These are phyloP conservation scores for Campopleginae sp. DNA, from an alignment of 2,888 invertebrate species.

Conservation along the genomic window DNA sequence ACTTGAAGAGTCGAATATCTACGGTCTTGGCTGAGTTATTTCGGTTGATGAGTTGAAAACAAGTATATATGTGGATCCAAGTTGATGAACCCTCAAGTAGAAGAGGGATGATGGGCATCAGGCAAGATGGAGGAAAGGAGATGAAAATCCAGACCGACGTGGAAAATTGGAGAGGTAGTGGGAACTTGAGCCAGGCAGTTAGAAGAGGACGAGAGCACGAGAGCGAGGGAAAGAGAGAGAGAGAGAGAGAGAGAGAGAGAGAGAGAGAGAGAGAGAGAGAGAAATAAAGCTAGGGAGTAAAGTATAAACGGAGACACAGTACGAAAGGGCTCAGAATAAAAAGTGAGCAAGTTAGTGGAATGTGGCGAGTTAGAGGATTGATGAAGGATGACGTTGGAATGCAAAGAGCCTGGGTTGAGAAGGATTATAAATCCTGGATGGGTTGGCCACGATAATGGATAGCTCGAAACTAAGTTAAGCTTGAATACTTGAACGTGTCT, in stretches of 20 bases:
- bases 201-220: background rate
- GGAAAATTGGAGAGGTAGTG: slow-evolving; percentile 30
- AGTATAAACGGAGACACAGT: slow-evolving; percentile 40
- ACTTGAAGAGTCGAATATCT: slow-evolving; percentile 65
- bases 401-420: slow-evolving; percentile 21
- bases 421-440: slow-evolving; percentile 67
- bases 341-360: slow-evolving; percentile 35
- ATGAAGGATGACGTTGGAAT: slow-evolving; percentile 53
- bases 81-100: slow-evolving; percentile 12
- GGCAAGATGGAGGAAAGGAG: slow-evolving; percentile 26
- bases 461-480: slow-evolving; percentile 78
- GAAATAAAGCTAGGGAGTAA: slow-evolving; percentile 32
- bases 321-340: slow-evolving; percentile 35
- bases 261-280: background rate
- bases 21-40: slow-evolving; percentile 71
- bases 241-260: background rate
- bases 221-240: no score
- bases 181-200: slow-evolving; percentile 2
- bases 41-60: slow-evolving; percentile 55
- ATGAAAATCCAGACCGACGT: slow-evolving; percentile 24
- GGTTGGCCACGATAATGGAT: slow-evolving; percentile 77
- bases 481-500: slow-evolving; percentile 41
- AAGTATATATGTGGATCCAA: slow-evolving; percentile 58
- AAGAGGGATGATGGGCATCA: slow-evolving; percentile 40
- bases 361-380: slow-evolving; percentile 53